A percentile compares a stretch with the other conserved stretches of the same genome.
These are phyloP conservation scores for Saccopteryx leptura DNA, from an alignment of 2,113 vertebrate species.

Conservation along the genomic window DNA sequence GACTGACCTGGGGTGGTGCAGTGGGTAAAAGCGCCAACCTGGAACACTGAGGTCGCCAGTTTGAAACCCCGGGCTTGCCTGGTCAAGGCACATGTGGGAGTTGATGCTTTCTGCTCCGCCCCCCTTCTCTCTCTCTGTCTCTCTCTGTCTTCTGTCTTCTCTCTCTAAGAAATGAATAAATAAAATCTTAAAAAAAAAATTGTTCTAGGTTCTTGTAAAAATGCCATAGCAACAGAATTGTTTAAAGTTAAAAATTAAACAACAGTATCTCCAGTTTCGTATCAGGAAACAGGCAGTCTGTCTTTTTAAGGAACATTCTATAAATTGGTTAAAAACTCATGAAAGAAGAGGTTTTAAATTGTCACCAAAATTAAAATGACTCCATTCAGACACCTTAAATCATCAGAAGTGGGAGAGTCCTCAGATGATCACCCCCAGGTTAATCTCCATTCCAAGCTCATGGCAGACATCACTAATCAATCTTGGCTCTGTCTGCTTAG, in stretches of 20 bases:
- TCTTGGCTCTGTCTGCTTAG: not conserved
- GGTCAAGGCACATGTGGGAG: too few relatives aligned
- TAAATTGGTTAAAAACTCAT: constrained; percentile 36
- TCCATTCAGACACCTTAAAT: not conserved
- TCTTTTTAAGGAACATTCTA: constrained; percentile 42
- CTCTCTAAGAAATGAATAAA: too few relatives aligned
- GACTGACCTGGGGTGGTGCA: too few relatives aligned
- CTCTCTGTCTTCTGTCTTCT: too few relatives aligned
- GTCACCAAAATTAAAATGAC: constrained; percentile 55
- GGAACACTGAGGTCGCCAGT: too few relatives aligned
- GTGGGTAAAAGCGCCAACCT: too few relatives aligned
- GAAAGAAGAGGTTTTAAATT: constrained; percentile 2
- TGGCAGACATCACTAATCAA: not conserved
- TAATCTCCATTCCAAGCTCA: not conserved
- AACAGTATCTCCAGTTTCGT: not conserved
- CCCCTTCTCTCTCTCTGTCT: too few relatives aligned
- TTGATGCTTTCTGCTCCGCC: too few relatives aligned
- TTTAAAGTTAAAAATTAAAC: constrained; percentile 35
- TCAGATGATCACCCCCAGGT: not conserved
- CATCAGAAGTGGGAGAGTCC: not conserved
- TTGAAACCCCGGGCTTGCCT: too few relatives aligned
- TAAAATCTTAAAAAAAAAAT: not conserved
- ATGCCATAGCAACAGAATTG: not conserved
- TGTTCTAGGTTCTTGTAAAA: not conserved
- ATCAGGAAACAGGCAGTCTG: constrained; percentile 26